Evolutionary conservation across 2,888 invertebrate species (phyloP).

Genomic region (Eristalinus aeneus): DNA sequence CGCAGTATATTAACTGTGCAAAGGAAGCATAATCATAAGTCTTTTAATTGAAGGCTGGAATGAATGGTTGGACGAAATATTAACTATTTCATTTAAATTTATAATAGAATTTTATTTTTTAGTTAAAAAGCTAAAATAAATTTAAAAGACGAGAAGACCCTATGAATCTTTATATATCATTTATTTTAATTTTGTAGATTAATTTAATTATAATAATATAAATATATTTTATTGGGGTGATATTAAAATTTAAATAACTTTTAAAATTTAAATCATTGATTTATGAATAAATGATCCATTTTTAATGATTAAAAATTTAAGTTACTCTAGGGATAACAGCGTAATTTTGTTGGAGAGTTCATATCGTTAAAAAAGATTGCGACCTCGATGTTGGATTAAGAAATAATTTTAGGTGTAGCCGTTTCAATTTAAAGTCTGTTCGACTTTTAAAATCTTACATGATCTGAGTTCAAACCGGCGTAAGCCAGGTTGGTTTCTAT

Average conservation of each 20-base stretch:
- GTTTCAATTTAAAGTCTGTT: no score
- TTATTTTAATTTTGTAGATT: constrained; percentile 78
- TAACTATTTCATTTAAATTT: no score
- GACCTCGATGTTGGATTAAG: no score
- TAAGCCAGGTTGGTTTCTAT: constrained; percentile 93
- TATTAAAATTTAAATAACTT: constrained; percentile 84
- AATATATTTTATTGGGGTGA: constrained; percentile 85
- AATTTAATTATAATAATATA: constrained; percentile 75
- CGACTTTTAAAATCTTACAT: constrained; percentile 73
- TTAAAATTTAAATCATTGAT: constrained; percentile 79
- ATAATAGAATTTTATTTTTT: no score
- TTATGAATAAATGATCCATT: constrained; percentile 83
- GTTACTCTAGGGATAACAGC: constrained; percentile 93
- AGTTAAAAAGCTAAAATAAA: no score
- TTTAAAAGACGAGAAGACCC: constrained; percentile 87
- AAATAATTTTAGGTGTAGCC: no score
- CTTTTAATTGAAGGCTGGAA: constrained; percentile 89
- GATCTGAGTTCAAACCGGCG: constrained; percentile 94
- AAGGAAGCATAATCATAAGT: constrained; percentile 91
- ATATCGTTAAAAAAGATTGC: constrained; percentile 87
- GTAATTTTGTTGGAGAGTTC: constrained; percentile 89
- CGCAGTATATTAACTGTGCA: constrained; percentile 79
- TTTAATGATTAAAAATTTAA: constrained; percentile 85
- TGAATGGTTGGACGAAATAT: constrained; percentile 87
- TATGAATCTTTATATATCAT: constrained; percentile 85